Percentiles rank a stretch among this genome's conserved stretches.
These are phyloP conservation scores for Turritopsis rubra DNA, from an alignment of 30 jellyfish, hydroid and myxozoan genomes.

Conservation along the genomic window DNA sequence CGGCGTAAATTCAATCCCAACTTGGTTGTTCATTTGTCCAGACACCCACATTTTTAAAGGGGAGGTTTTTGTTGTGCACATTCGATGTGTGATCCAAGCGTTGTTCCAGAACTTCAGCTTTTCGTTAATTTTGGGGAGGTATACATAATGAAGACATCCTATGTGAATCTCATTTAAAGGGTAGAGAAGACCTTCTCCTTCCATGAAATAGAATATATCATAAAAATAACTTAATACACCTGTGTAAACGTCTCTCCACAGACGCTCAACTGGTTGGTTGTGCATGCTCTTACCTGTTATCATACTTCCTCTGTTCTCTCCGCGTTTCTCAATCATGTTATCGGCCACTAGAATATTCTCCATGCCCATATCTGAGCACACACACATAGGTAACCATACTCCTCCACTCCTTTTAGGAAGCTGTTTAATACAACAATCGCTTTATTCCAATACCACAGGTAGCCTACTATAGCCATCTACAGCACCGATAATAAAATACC, in stretches of 20 bases:
- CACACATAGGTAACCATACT: slow-evolving; percentile 52
- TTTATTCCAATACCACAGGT: slow-evolving; percentile 41
- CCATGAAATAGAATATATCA: slow-evolving; percentile 44
- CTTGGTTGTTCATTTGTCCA: slow-evolving; percentile 49
- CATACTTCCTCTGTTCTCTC: slow-evolving; percentile 44
- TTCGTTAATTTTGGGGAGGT: slow-evolving; percentile 16
- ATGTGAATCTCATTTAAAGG: slow-evolving; percentile 38
- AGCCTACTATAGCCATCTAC: slow-evolving; percentile 53
- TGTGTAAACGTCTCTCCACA: slow-evolving; percentile 43
- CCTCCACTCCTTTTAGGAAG: slow-evolving; percentile 30
- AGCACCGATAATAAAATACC: slow-evolving; percentile 46
- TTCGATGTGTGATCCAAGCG: slow-evolving; percentile 39
- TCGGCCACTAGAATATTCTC: slow-evolving; percentile 52
- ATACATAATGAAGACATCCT: slow-evolving; percentile 14
- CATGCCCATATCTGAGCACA: slow-evolving; percentile 54
- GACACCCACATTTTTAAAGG: slow-evolving; percentile 43
- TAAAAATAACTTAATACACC: slow-evolving; percentile 35
- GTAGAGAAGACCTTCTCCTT: slow-evolving; percentile 36
- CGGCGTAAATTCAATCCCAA: slow-evolving; percentile 29
- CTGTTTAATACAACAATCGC: slow-evolving; percentile 19
- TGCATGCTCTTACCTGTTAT: slow-evolving; percentile 56
- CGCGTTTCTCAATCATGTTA: slow-evolving; percentile 32
- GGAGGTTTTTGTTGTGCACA: slow-evolving; percentile 43
- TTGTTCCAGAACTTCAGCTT: slow-evolving; percentile 22
- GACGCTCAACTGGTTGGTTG: slow-evolving; percentile 43